Percentiles rank a stretch among this genome's conserved stretches.
phyloP scores from a whole-genome alignment of 1,140 invertebrate genomes.

The Ctenoplectra terminalis region DNA sequence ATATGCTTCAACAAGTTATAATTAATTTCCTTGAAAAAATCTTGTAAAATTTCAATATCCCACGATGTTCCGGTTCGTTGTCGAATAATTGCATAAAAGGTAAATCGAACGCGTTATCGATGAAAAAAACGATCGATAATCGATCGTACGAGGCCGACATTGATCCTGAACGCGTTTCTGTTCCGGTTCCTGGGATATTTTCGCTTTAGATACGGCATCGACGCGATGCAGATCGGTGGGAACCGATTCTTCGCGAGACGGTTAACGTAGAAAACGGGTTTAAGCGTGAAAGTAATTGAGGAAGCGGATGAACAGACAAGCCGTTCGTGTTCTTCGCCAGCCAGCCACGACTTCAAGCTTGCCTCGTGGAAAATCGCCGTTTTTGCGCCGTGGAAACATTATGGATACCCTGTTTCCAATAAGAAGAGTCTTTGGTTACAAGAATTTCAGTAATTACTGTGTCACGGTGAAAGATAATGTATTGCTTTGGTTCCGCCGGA shows the following conservation, averaged over 20 bases:
- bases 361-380: constrained; percentile 52
- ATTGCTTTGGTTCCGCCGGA: not conserved
- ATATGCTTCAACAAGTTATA: not conserved
- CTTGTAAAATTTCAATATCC: not conserved
- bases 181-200: constrained; percentile 54
- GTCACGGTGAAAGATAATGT: not conserved
- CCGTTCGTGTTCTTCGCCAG: constrained; percentile 35
- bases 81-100: not conserved
- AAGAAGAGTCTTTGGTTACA: not conserved
- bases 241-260: constrained; percentile 69
- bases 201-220: constrained; percentile 27
- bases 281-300: constrained; percentile 78
- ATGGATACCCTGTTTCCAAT: not conserved
- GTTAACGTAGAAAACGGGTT: constrained; percentile 75
- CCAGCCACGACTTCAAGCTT: constrained; percentile 28
- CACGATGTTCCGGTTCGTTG: too few relatives aligned
- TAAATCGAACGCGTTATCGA: not conserved
- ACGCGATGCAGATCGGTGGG: constrained; percentile 61
- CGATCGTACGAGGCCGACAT: constrained; percentile 7
- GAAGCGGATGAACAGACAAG: constrained; percentile 69
- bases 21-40: not conserved
- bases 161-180: constrained; percentile 30
- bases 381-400: constrained; percentile 22
- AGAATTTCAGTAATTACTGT: constrained; percentile 6
- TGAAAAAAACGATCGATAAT: not conserved